Base-by-base conservation (phyloP, 2,797 vertebrate species). In the Cichlasoma orientale region DNA sequence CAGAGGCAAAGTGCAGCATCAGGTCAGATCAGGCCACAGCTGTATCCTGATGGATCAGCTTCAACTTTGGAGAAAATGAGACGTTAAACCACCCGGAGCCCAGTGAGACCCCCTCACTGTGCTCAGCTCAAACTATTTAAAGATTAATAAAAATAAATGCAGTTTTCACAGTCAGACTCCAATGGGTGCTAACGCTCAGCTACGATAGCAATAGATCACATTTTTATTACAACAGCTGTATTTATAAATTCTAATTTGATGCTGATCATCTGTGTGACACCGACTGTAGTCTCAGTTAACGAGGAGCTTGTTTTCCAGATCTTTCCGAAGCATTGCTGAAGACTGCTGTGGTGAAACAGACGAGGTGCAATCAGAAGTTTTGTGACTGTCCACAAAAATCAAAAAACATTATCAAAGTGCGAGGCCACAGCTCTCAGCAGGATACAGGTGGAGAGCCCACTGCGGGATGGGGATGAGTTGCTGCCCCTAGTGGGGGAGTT, bases 41-140 rank as follows among this genome's bases (percentile, higher is more conserved):
- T 44, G 4, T 44, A 16, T 16, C 41, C 13, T 44, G 13, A 44
- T 5, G 4, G 13, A 44, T 44, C 13, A 44, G 13, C 13, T 44
- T 44, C 13, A 44, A 41, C 38, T 41, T 41, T 63, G 0, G 2
- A 41, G 38, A 44, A 44, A 44, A 5, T 16, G 2, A 44, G 41
- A 44, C 4, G 21, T 44, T 38, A 63, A 61, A 61, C 23, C n/a
- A 38, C 13, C 0, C 36, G 41, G 36, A 41, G 21, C 21, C 0
- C 59, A 44, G 36, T 4, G 59, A 18, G 59, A 38, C 36, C 36
- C 9, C 4, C 59, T 63, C 59, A 41, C 38, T 41, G 11, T 13
- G 38, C 38, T 41, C 38, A 12, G 11, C 12, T 41, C 11, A 41
- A 13, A 41, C 11, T 4, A 41, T 41, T 41, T 41, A 13, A 41